Evolutionary conservation across 2,888 invertebrate species (phyloP).

Genomic region (Trachelus tabidus): DNA sequence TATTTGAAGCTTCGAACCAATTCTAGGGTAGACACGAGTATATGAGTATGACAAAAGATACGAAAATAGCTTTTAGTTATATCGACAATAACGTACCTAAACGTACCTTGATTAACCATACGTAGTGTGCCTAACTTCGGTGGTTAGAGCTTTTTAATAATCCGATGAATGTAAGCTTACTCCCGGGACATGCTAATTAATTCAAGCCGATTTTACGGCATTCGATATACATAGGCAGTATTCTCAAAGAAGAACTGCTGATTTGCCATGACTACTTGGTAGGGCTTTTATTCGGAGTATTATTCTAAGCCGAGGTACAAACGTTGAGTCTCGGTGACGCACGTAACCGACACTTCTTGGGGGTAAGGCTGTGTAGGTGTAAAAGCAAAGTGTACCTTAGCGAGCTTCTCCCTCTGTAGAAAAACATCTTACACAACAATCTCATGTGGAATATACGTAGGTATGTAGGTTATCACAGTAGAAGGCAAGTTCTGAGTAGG

Average conservation of each 20-base stretch:
- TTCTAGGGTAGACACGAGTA: neutral
- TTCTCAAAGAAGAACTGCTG: constrained; percentile 12
- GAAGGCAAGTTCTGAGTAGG: neutral
- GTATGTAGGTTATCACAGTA: neutral
- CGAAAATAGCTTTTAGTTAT: neutral
- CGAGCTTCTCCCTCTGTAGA: neutral
- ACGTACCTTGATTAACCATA: neutral
- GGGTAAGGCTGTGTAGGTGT: neutral
- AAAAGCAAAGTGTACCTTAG: neutral
- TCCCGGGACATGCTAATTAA: constrained; percentile 9
- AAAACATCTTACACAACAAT: neutral
- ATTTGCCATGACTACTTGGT: neutral
- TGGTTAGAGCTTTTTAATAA: neutral
- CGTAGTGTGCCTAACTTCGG: neutral
- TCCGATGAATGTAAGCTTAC: neutral
- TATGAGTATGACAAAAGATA: neutral
- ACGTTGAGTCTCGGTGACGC: neutral
- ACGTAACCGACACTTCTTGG: neutral
- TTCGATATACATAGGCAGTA: neutral
- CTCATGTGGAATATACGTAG: neutral
- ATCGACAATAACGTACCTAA: neutral
- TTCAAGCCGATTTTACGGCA: constrained; percentile 15
- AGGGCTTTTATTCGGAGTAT: constrained; percentile 11
- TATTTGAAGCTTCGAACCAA: neutral
- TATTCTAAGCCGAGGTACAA: constrained; percentile 12